A percentile compares a stretch with the other conserved stretches of the same genome.
Conservation (phyloP, 2,797 vertebrate genomes). For the Morus bassanus region DNA sequence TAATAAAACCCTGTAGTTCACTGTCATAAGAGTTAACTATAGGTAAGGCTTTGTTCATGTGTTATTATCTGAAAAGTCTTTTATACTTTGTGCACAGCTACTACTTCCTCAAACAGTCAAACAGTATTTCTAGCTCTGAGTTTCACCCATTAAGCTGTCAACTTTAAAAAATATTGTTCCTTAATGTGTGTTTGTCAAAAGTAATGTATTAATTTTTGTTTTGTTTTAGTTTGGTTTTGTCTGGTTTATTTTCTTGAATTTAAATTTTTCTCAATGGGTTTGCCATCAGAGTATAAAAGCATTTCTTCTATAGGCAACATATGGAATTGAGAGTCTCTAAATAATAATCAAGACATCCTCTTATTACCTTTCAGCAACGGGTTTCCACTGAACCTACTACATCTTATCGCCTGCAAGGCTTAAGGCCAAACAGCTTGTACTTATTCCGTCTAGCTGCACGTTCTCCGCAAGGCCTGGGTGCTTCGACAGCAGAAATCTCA, state of each 20-base stretch:
- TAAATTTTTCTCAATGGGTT: neutral
- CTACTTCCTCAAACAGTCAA: neutral
- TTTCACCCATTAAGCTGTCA: neutral
- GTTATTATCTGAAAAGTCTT: neutral
- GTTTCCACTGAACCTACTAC: conserved; percentile 91
- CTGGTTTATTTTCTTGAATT: neutral
- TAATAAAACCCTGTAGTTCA: neutral
- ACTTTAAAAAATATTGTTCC: neutral
- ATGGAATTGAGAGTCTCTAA: neutral
- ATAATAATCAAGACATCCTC: neutral
- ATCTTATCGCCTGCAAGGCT: conserved; percentile 91
- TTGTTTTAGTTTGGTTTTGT: neutral
- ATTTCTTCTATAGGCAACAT: neutral
- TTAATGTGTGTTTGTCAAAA: neutral
- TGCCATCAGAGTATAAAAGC: neutral
- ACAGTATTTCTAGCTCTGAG: neutral
- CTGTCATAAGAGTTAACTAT: neutral
- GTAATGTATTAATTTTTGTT: accelerated
- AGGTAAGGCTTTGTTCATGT: neutral
- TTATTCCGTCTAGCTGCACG: conserved; percentile 94
- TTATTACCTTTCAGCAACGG: conserved; percentile 80
- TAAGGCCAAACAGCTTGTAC: conserved; percentile 96
- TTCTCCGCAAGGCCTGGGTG: conserved; percentile 93
- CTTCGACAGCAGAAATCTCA: conserved; percentile 95
- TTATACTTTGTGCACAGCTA: neutral